These are phyloP conservation scores for Alviniconcha marisindica DNA, from an alignment of 1,140 invertebrate genomes.

Conservation along the genomic window DNA sequence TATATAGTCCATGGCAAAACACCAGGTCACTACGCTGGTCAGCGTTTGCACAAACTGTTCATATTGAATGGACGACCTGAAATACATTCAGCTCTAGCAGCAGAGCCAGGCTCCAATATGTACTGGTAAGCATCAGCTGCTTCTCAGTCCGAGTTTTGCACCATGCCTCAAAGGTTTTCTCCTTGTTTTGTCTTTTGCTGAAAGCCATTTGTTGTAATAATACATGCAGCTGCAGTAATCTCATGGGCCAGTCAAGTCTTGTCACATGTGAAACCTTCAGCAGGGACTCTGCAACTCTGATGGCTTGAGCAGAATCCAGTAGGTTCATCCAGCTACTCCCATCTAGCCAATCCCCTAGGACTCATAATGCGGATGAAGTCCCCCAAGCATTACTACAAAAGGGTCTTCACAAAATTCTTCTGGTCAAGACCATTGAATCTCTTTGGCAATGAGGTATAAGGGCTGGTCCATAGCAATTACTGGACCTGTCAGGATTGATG, in stretches of 20 bases:
- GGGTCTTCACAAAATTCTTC: conserved; percentile 46
- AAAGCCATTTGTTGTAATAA: not conserved
- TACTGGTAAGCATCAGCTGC: not conserved
- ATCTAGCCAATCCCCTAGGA: conserved; percentile 33
- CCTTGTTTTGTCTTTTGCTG: not conserved
- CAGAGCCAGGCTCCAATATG: not conserved
- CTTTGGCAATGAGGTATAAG: conserved; percentile 52
- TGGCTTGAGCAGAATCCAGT: conserved; percentile 18
- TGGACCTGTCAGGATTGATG: conserved; percentile 58
- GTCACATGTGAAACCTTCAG: conserved; percentile 36
- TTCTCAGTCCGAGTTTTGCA: not conserved
- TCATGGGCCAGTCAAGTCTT: not conserved
- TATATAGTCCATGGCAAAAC: conserved; percentile 33
- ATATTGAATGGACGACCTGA: not conserved
- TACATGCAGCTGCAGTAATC: not conserved
- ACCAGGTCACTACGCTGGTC: not conserved
- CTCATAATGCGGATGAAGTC: conserved; percentile 12
- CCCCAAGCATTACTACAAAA: conserved; percentile 44
- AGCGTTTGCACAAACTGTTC: not conserved
- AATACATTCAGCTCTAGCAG: not conserved
- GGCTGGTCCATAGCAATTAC: conserved; percentile 55
- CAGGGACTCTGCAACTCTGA: conserved; percentile 36
- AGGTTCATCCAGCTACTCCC: conserved; percentile 36
- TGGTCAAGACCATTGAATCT: conserved; percentile 58
- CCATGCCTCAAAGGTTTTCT: not conserved